phyloP scores from a whole-genome alignment of 2,888 invertebrate species.

The Ditula angustiorana region DNA sequence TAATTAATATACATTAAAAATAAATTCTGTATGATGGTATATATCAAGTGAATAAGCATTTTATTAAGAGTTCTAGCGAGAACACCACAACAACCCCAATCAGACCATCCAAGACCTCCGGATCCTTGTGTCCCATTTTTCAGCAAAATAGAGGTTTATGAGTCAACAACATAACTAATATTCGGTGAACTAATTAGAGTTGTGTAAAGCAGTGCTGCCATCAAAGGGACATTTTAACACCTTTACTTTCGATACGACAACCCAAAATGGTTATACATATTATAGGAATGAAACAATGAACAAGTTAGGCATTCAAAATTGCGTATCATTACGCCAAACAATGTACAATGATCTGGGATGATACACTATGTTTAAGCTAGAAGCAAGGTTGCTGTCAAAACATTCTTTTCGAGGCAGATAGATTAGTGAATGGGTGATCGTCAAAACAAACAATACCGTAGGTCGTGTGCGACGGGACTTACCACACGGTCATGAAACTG shows the following conservation, averaged over 20 bases:
- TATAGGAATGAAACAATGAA: neutral
- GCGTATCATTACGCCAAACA: neutral
- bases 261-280: neutral
- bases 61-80: conserved; percentile 4
- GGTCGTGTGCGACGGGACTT: conserved; percentile 84
- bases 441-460: conserved; percentile 44
- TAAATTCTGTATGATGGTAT: neutral
- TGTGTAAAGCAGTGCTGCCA: conserved; percentile 31
- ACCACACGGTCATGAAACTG: conserved; percentile 95
- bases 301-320: neutral
- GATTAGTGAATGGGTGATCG: conserved; percentile 33
- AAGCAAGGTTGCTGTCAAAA: conserved; percentile 26
- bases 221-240: conserved; percentile 27
- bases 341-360: neutral
- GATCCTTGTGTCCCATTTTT: conserved; percentile 5
- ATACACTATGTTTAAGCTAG: neutral
- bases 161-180: neutral
- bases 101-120: neutral
- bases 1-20: neutral
- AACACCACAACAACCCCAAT: conserved; percentile 25
- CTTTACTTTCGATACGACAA: neutral
- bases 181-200: conserved; percentile 6
- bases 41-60: neutral
- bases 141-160: conserved; percentile 13
- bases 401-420: conserved; percentile 18